phyloP scores from a whole-genome alignment of 2,113 vertebrate species.

The Xenopus tropicalis region UCB_Xtro_10.0 CM004450.2:119234001-119234500 shows the following conservation, averaged over 20 bases:
- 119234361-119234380: too few species aligned
- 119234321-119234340: neutral
- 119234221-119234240: constrained; percentile 28
- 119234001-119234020: too few species aligned
- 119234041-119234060: too few species aligned
- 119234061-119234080: too few species aligned
- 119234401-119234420: neutral
- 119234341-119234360: neutral
- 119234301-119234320: too few species aligned
- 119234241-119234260: constrained; percentile 14
- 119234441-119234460: too few species aligned
- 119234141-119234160: neutral
- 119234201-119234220: constrained; percentile 13
- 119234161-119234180: neutral
- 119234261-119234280: neutral
- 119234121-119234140: neutral
- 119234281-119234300: constrained; percentile 7
- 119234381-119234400: too few species aligned
- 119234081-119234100: too few species aligned
- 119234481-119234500: neutral
- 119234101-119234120: too few species aligned
- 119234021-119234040: too few species aligned
- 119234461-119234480: neutral
- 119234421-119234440: too few species aligned
- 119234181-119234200: neutral